Conservation (phyloP, 2,797 vertebrate species). For the Euthynnus affinis region DNA sequence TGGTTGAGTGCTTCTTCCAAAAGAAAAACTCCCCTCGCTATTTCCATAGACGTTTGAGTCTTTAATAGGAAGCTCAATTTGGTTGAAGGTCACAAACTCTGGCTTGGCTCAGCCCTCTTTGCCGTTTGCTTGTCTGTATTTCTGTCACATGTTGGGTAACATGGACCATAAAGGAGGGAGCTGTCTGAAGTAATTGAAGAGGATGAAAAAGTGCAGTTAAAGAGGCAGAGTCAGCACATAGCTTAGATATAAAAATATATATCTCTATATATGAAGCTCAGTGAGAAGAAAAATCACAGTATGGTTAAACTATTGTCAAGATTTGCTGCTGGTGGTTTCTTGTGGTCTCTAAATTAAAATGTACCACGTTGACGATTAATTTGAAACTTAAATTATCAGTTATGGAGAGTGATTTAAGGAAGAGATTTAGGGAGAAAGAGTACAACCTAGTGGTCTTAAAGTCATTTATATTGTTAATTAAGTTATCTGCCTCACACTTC, state of each 20-base stretch:
- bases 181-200: conserved; percentile 31
- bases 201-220: conserved; percentile 21
- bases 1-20: conserved; percentile 15
- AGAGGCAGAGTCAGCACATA: conserved; percentile 18
- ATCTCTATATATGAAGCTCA: conserved; percentile 4
- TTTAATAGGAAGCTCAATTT: conserved; percentile 52
- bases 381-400: conserved; percentile 5
- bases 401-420: conserved; percentile 3
- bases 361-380: neutral
- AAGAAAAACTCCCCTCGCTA: conserved; percentile 30
- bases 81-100: conserved; percentile 62
- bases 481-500: neutral
- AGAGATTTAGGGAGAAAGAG: neutral
- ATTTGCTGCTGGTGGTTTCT: neutral
- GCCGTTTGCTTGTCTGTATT: conserved; percentile 38
- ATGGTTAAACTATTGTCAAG: neutral
- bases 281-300: conserved; percentile 9
- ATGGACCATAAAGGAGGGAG: conserved; percentile 33
- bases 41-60: conserved; percentile 56
- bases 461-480: conserved; percentile 3
- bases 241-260: conserved; percentile 18
- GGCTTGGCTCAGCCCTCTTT: conserved; percentile 37
- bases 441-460: neutral
- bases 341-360: neutral
- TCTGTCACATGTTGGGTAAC: conserved; percentile 49